Evolutionary conservation across 2,888 invertebrate species (phyloP), one percentile per base, ranked within the genome.

Genomic region (Cabera pusaria): DNA sequence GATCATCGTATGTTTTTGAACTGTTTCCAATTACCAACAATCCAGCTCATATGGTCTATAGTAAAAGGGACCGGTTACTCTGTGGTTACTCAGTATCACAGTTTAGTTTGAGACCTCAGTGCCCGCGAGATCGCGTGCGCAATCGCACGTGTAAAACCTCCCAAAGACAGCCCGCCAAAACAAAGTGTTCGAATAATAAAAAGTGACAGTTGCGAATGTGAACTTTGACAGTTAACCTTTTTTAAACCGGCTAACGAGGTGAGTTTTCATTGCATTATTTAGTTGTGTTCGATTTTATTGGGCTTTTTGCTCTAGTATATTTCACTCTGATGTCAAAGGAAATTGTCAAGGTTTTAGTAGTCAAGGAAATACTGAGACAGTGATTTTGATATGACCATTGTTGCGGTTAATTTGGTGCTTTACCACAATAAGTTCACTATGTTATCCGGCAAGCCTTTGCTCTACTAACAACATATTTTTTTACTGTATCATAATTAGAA

Each of bases 1-100:
- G 61, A 76, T 77, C 76, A 77, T 84, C 85, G 84, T 84, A 86
- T 82, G 81, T 74, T 66, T 70, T 56, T 37, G 52, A 53, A 50
- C 48, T 55, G 54, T 29, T 39, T 14, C 4, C n/a, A n/a, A n/a
- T n/a, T n/a, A n/a, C n/a, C 19, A 11, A 32, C 39, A 58, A 44
- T 64, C 50, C 44, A 67, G 52, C 70, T 39, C 39, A 23, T 25
- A 31, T 22, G 63, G 69, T 68, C 65, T 71, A 46, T 62, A 73
- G 79, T 80, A 83, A 84, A 78, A 81, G 83, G 77, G 71, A 64
- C 68, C 59, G 56, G 61, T 56, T 47, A 54, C 37, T 58, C 47
- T 47, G 4, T 4, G 3, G 4, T 4, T 4, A 14, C 3, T 14
- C 14, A 14, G 10, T 21, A 33, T 32, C 26, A 31, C 32, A 29